Base-by-base conservation (phyloP, 1,140 invertebrate genomes). In the Lasioglossum baleicum region DNA sequence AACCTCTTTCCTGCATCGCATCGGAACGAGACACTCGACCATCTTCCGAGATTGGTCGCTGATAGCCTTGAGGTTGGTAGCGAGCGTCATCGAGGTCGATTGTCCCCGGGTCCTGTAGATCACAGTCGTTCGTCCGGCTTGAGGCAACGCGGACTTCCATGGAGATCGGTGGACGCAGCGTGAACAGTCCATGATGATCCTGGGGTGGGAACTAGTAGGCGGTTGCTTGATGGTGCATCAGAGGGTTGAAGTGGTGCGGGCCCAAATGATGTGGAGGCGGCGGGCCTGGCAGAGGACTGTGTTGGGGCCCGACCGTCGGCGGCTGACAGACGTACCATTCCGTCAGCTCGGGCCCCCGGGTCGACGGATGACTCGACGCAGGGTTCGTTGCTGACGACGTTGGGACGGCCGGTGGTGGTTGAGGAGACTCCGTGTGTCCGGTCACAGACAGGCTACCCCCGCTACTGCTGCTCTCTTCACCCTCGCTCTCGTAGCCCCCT, bases 311-410 rank as follows among this genome's bases (percentile, higher is more conserved):
- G 20, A 92, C 88, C 68, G 90, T 84, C 65, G 92, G 88, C 64
- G 92, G 89, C 76, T 92, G 92, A 82, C 95, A 95, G 65, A 95
- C 94, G 88, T 95, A 96, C 95, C 95, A 96, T 80, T 95, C 95
- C 81, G 93, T 94, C 66, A 95, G 89, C 80, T 94, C 94, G 17
- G 94, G 60, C 71, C 90, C 84, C 53, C 85, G 80, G 35, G 65
- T 86, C 71, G 88, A 71, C 48, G 86, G 79, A 81, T 83, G 89
- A 78, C 58, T 79, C 65, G 85, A 76, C 69, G 84, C 80, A 69
- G 83, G 81, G 56, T 85, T 75, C 74, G 81, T 40, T 66, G 80
- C 61, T 26, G 88, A 89, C 70, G 89, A 88, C 72, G 87, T 88
- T 82, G 91, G 82, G 40, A 82, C 93, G 87, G 77, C 90, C 88